Base-by-base conservation (phyloP, 1,140 invertebrate genomes). In the Sesamia nonagrioides region DNA sequence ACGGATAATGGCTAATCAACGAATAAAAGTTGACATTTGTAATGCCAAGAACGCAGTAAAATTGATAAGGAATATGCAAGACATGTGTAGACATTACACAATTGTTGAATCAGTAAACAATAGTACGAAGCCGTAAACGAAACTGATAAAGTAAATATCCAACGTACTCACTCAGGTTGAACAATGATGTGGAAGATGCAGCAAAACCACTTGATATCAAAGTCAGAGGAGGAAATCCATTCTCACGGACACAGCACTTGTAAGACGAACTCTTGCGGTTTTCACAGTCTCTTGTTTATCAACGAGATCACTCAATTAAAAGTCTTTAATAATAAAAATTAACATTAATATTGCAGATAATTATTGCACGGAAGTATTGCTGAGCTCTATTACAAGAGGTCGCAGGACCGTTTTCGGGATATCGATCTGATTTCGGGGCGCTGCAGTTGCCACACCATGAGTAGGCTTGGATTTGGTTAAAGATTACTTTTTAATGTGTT, bases 211-310 rank as follows among this genome's bases (percentile, higher is more conserved):
- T 80, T 80, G 83, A 85, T 82, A 85, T 80, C 27, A 81, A 18
- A 88, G 81, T 90, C 86, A 88, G 88, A 85, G 80, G 78, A 90
- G 83, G 84, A 87, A 91, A 93, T 92, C 91, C 92, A 93, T 92
- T 90, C 74, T 90, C 82, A 86, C 84, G 74, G 61, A 84, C 91
- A 91, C 87, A 85, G 58, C 88, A 88, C 85, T 86, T 81, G 80
- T 80, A 83, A 82, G 77, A 80, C 71, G 63, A 87, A 86, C 82
- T 78, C 68, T 83, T 84, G 81, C 82, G 75, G 80, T 86, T 82
- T 68, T 21, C 75, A 82, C 85, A 84, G 80, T 86, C 40, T 75
- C 76, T 80, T 82, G 82, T 42, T 80, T 68, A 84, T 82, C 68
- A 60, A 79, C 68, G 50, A 82, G 66, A 84, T 72, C 78, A 84